These are phyloP conservation scores for Siphonodentalium dalli DNA, from an alignment of 2,888 invertebrate genomes.

Conservation along the genomic window DNA sequence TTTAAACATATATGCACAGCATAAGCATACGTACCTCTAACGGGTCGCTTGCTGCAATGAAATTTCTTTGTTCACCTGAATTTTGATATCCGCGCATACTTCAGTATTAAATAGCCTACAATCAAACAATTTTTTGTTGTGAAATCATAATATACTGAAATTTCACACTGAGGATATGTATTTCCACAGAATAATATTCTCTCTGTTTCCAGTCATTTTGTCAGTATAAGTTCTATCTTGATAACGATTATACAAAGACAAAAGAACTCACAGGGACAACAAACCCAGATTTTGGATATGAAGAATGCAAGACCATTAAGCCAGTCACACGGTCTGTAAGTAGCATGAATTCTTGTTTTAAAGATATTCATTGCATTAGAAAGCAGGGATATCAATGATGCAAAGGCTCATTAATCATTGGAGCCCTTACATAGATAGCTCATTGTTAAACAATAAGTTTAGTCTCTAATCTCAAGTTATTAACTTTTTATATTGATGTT, in stretches of 20 bases:
- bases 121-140: background rate
- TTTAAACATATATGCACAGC: too few relatives aligned
- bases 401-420: too few relatives aligned
- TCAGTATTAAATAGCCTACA: background rate
- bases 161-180: background rate
- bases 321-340: slow-evolving; percentile 66
- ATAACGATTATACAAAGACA: slow-evolving; percentile 64
- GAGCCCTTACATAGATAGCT: too few relatives aligned
- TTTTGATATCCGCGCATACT: background rate
- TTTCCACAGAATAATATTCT: background rate
- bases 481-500: too few relatives aligned
- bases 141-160: background rate
- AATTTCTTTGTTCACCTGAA: too few relatives aligned
- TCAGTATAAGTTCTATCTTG: slow-evolving; percentile 67
- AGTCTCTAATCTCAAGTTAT: too few relatives aligned
- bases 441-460: too few relatives aligned
- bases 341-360: background rate
- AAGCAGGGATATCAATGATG: background rate
- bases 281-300: slow-evolving; percentile 68
- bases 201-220: slow-evolving; percentile 62
- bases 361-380: background rate
- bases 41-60: too few relatives aligned
- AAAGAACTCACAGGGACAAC: slow-evolving; percentile 59
- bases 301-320: slow-evolving; percentile 65
- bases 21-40: too few relatives aligned